Evolutionary conservation across 2,888 invertebrate species (phyloP), one percentile per base, ranked within the genome.

Genomic region (Lysandra coridon): DNA sequence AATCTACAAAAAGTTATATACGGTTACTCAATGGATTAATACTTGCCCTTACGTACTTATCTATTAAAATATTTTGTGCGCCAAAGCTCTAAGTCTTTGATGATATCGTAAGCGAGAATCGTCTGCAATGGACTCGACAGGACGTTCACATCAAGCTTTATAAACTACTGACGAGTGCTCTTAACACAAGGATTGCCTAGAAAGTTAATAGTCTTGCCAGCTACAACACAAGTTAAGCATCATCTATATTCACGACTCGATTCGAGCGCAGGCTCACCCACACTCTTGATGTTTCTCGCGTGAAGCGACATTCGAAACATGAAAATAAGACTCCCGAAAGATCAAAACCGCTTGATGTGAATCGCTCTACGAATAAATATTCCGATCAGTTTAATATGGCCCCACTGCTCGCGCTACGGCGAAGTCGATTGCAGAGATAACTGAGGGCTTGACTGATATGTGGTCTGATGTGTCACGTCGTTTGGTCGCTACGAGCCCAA

Each of bases 391-490:
- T 33, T 75, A 30, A 49, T 17, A 30, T 69, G 69, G 64, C 69
- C 64, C 69, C 64, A 49, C 49, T 33, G 49, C 64, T 23, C 17
- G 33, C 73, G 5, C 57, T 57, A 40, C 17, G 44, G 60, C 75
- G 53, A 80, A 79, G 80, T 80, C 85, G 83, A 83, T 85, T 85
- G 86, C 87, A 88, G 87, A 86, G 82, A 83, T 80, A 79, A 87
- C 84, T 86, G 87, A 85, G 86, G 85, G 75, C 76, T 57, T 86
- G 88, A 87, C 88, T 94, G 94, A 94, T 94, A 94, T 94, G 94
- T 94, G 89, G 89, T 84, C 89, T 94, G 94, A 94, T 94, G 94
- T 94, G 94, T 93, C 87, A 90, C 90, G 92, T 92, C 86, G 86
- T 84, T 93, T 93, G 92, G 93, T 93, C 93, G 86, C 87, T 86